These are phyloP conservation scores for Phalloptychus januarius DNA, from an alignment of 2,797 vertebrate species.

Conservation along the genomic window DNA sequence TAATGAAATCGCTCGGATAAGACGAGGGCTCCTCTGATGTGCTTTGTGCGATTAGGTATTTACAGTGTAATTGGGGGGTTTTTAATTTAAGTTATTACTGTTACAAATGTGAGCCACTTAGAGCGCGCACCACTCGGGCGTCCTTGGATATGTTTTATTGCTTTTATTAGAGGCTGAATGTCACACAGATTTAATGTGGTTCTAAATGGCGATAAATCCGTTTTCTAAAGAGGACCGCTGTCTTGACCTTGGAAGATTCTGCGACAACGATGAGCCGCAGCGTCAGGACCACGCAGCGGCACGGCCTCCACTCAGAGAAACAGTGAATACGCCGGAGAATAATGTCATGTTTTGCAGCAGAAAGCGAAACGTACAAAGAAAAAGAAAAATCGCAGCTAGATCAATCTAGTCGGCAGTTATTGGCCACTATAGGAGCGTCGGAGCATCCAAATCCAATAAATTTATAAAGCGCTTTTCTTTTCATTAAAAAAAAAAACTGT, in stretches of 20 bases:
- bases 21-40: constrained; percentile 44
- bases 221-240: constrained; percentile 16
- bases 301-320: not conserved
- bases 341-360: not conserved
- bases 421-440: not conserved
- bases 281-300: not conserved
- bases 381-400: not conserved
- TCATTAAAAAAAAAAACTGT: too few relatives aligned
- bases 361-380: not conserved
- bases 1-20: constrained; percentile 35
- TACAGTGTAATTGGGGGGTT: constrained; percentile 32
- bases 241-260: not conserved
- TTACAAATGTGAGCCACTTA: constrained; percentile 28
- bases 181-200: constrained; percentile 8
- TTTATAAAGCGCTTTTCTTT: not conserved
- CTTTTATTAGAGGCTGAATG: constrained; percentile 22
- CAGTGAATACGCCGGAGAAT: not conserved
- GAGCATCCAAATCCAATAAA: not conserved
- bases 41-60: constrained; percentile 41
- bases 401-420: not conserved
- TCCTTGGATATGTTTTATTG: constrained; percentile 28
- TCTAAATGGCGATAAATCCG: not conserved
- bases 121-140: constrained; percentile 24
- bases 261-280: not conserved
- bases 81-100: constrained; percentile 26